Base-by-base conservation (phyloP, 53 echinoderm and acorn worm species). In the Paracentrotus lividus region DNA sequence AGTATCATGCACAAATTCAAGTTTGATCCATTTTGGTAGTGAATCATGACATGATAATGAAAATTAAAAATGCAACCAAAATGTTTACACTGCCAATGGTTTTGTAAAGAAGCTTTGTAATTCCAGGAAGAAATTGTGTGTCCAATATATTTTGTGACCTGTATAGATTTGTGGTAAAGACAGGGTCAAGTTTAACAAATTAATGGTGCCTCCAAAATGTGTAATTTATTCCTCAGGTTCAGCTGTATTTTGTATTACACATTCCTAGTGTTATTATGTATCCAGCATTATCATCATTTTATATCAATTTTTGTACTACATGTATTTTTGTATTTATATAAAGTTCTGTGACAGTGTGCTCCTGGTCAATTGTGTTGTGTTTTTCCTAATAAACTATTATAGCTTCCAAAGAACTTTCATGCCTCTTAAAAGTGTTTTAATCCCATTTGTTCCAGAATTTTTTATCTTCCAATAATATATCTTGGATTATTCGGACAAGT, bases 361-460 rank as follows among this genome's bases (percentile, higher is more conserved):
- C 33, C n/a, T 24, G 20, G 81, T 81, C 49, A 45, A 44, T 81
- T 81, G 81, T 81, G 26, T 26, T 81, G 76, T 76, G 76, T 76
- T 81, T 81, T 81, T 81, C 81, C 81, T 81, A 81, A 81, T 81
- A 81, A 81, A 81, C n/a, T n/a, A n/a, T 4, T 47, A 47, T 26
- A 81, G 26, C 49, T 47, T 81, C 49, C 44, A 45, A 47, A 47
- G n/a, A 81, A 24, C 34, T n/a, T n/a, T 13, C 8, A 31, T 31
- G 64, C 31, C 4, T 31, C 0, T 64, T 64, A 29, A 31, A 64
- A 27, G 18, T 5, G 8, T 67, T n/a, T 1, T 67, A 32, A 31
- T 32, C 14, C 29, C 34, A 31, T 67, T 9, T 32, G 5, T 67
- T 32, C n/a, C n/a, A n/a, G n/a, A n/a, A n/a, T n/a, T n/a, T n/a